A percentile compares a stretch with the other conserved stretches of the same genome.
Conservation (phyloP, 2,797 vertebrate species). For the Miichthys miiuy region DNA sequence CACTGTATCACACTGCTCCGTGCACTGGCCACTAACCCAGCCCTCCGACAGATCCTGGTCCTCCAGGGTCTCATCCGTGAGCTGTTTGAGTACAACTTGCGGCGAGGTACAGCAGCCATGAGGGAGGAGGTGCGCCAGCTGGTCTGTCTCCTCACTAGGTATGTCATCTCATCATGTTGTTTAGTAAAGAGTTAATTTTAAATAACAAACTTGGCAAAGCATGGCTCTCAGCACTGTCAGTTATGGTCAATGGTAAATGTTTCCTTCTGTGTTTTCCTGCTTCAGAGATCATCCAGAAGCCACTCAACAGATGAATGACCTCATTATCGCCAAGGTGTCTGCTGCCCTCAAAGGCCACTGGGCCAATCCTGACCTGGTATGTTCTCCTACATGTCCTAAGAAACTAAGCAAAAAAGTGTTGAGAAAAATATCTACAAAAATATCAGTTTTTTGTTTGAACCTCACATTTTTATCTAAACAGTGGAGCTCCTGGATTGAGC, state of each 20-base stretch:
- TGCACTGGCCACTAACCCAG: conserved; percentile 95
- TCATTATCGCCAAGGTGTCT: conserved; percentile 97
- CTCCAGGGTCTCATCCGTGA: conserved; percentile 97
- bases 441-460: neutral
- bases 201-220: neutral
- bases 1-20: conserved; percentile 97
- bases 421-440: neutral
- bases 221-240: neutral
- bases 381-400: conserved; percentile 33
- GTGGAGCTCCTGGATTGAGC: neutral
- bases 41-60: conserved; percentile 96
- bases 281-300: conserved; percentile 97
- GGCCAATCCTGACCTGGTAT: conserved; percentile 98
- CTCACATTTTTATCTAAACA: neutral
- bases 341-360: conserved; percentile 98
- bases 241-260: neutral
- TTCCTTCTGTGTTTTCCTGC: neutral
- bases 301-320: conserved; percentile 98
- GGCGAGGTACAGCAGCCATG: conserved; percentile 93
- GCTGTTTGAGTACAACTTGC: conserved; percentile 97
- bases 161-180: neutral
- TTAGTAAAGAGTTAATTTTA: neutral
- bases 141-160: conserved; percentile 98
- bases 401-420: neutral
- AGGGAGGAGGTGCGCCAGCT: conserved; percentile 97